These are phyloP conservation scores for Syngnathus rostellatus DNA, from an alignment of 2,797 vertebrate species.

Conservation along the genomic window DNA sequence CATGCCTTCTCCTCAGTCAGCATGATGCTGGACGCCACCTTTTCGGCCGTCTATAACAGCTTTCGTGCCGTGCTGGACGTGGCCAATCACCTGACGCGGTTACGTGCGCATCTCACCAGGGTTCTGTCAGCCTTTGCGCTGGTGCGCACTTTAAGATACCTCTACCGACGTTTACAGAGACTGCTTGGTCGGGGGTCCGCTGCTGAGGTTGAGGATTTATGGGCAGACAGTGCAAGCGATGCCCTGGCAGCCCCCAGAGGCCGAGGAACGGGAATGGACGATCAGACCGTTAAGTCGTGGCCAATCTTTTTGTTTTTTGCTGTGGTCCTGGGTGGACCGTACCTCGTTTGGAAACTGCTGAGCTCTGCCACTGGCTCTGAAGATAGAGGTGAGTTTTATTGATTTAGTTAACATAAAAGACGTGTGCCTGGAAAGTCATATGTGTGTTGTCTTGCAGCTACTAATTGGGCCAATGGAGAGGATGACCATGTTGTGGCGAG, in stretches of 20 bases:
- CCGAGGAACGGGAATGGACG: slow-evolving; percentile 37
- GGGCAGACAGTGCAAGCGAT: slow-evolving; percentile 82
- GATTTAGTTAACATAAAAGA: background rate
- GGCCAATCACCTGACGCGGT: slow-evolving; percentile 90
- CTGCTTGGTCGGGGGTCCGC: slow-evolving; percentile 76
- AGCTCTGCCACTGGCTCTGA: slow-evolving; percentile 72
- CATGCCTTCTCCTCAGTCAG: slow-evolving; percentile 93
- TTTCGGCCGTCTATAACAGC: slow-evolving; percentile 95
- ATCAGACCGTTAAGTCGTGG: slow-evolving; percentile 85
- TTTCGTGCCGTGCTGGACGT: slow-evolving; percentile 95
- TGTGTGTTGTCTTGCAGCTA: slow-evolving; percentile 42
- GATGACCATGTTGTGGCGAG: slow-evolving; percentile 92
- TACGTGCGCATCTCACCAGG: slow-evolving; percentile 89
- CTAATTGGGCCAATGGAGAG: slow-evolving; percentile 87
- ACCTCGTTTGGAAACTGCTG: slow-evolving; percentile 95
- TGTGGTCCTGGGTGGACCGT: slow-evolving; percentile 90
- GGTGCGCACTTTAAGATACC: slow-evolving; percentile 84
- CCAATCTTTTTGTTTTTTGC: slow-evolving; percentile 94
- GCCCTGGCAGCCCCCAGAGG: slow-evolving; percentile 63
- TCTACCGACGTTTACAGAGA: slow-evolving; percentile 79
- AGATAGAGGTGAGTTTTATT: slow-evolving; percentile 69
- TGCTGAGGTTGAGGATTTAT: slow-evolving; percentile 84
- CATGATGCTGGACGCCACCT: slow-evolving; percentile 98
- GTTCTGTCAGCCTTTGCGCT: slow-evolving; percentile 93
- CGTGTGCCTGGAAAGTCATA: background rate